Base-by-base conservation (phyloP, 2,797 vertebrate species). In the Betta splendens region DNA sequence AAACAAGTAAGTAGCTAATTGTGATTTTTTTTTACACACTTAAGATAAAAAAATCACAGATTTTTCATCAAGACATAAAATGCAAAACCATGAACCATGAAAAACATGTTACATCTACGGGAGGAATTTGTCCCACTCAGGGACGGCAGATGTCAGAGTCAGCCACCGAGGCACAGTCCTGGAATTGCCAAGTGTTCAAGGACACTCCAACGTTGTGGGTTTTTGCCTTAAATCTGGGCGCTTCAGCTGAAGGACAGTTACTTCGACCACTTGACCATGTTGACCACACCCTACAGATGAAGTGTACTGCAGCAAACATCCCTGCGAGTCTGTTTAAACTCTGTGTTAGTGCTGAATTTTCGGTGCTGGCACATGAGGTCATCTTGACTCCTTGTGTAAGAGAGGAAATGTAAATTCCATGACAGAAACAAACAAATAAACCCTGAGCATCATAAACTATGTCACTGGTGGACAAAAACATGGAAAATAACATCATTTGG, bases 341-440 rank as follows among this genome's bases (percentile, higher is more conserved):
- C 51, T 69, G 49, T 74, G 73, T 77, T 70, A 54, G 66, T 62
- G 50, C 67, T 54, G 37, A 50, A 32, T 48, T 47, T 84, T 76
- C 47, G 43, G 55, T 55, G 66, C 63, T 85, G 85, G 77, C 84
- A 74, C 66, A 77, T 23, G 22, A 64, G 33, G 64, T 69, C 25
- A 64, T 66, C 62, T 69, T 55, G 62, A 74, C 69, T 62, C 76
- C 75, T 76, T 70, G 75, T 72, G 70, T 62, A 77, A 80, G 71
- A 77, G 59, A 80, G 84, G 85, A 83, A 87, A 87, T 85, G 75
- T 85, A 85, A 85, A 88, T 86, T 88, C 83, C 85, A 84, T 81
- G 81, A 84, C 75, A 85, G 85, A 88, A 87, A 90, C 83, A 89
- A 88, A 88, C 81, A 87, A 89, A 89, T 80, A 85, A 86, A 80